phyloP scores from a whole-genome alignment of 2,113 vertebrate genomes.

The Catharus bicknelli region DNA sequence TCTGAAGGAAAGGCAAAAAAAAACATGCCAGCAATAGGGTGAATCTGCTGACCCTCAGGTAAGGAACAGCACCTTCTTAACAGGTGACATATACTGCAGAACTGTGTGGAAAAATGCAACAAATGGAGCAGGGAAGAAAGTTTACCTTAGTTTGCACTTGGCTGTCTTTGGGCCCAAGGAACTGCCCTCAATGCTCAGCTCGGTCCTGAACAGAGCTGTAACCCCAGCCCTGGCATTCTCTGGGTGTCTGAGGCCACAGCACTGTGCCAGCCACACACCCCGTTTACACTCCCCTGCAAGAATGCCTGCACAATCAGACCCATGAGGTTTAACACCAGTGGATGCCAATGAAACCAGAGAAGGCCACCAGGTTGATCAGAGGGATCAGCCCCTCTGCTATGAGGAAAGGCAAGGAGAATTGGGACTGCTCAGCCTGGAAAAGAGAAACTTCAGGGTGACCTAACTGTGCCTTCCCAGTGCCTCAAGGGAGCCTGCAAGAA shows the following conservation, averaged over 20 bases:
- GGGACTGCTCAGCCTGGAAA: neutral
- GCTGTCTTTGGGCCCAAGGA: neutral
- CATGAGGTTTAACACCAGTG: neutral
- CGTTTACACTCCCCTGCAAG: neutral
- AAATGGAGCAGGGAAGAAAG: neutral
- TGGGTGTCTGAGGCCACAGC: neutral
- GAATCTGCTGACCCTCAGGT: neutral
- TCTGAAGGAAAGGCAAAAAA: neutral
- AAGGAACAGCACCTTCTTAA: neutral
- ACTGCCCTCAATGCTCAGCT: neutral
- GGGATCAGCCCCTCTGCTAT: neutral
- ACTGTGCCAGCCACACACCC: neutral
- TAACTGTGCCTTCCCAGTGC: neutral
- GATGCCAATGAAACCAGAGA: neutral
- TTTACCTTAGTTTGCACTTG: neutral
- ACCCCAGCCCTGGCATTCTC: neutral
- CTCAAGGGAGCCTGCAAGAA: neutral
- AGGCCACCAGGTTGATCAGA: neutral
- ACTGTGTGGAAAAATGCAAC: neutral
- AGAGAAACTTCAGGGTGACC: neutral
- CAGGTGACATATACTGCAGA: neutral
- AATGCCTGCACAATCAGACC: neutral
- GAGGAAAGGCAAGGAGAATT: neutral
- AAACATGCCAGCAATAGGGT: neutral
- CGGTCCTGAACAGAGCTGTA: neutral